Percentiles rank a stretch among this genome's conserved stretches.
These are phyloP conservation scores for Platalea minor DNA, from an alignment of 2,797 vertebrate species.

Conservation along the genomic window DNA sequence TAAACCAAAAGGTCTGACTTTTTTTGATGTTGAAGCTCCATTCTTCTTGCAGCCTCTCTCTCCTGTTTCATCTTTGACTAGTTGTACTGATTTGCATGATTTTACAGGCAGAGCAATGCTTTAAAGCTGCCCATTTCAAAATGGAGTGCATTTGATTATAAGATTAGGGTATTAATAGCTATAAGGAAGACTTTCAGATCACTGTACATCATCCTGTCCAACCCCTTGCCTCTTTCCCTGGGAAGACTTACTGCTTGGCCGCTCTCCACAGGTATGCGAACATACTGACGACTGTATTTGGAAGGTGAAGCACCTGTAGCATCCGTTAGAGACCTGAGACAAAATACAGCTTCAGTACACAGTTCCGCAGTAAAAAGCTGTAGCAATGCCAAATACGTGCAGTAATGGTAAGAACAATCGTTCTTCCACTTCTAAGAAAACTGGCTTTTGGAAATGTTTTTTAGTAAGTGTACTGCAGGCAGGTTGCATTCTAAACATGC, in stretches of 20 bases:
- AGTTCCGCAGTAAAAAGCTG: background rate
- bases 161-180: background rate
- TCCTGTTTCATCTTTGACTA: background rate
- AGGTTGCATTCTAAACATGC: background rate
- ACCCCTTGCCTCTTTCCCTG: background rate
- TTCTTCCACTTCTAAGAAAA: background rate
- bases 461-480: background rate
- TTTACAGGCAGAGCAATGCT: background rate
- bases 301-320: conserved; percentile 45
- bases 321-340: conserved; percentile 60
- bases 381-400: background rate
- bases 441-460: background rate
- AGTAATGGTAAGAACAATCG: background rate
- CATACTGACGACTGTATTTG: conserved; percentile 58
- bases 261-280: conserved; percentile 63
- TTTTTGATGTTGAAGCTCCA: background rate
- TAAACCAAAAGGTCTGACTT: background rate
- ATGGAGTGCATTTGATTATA: background rate
- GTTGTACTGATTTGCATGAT: background rate
- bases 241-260: conserved; percentile 61
- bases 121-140: background rate
- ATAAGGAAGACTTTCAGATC: background rate
- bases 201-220: background rate
- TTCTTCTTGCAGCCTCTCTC: background rate
- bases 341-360: background rate